Base-by-base conservation (phyloP, 2,888 invertebrate species). In the Iphiclides podalirius region DNA sequence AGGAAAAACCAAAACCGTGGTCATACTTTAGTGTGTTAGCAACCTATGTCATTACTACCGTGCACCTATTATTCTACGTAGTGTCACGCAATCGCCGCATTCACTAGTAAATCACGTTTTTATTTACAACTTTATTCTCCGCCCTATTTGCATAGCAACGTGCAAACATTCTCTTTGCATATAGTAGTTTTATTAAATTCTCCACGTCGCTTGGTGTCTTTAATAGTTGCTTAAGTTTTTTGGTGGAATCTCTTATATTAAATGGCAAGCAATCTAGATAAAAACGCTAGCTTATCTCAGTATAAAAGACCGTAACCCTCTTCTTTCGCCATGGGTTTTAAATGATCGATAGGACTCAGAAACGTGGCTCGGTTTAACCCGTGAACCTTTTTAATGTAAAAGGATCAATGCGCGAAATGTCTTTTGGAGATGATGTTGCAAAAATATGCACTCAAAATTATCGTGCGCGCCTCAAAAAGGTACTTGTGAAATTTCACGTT, bases 81-180 rank as follows among this genome's bases (percentile, higher is more conserved):
- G 34, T 13, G 44, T 49, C 49, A 44, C 49, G 49, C 49, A 39
- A 44, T 44, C 39, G 12, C 38, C 20, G 39, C 49, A 39, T 44
- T 49, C 34, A 49, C 39, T 31, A 44, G 15, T 49, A 44, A 49
- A 43, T 43, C 49, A 49, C 43, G 49, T 49, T 49, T 49, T 44
- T 49, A 49, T 43, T 39, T 49, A 44, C 49, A 49, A 39, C 43
- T 49, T 49, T 38, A 49, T 49, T 38, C 43, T 23, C 35, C 39
- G 38, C 28, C 39, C 17, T 23, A 13, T 49, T 39, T 16, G 38
- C 39, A 49, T 49, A 44, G 43, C 28, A 44, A 39, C 49, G 49
- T 49, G 49, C 49, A 49, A 49, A 49, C 44, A 44, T 49, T 33
- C 38, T 34, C 49, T 39, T 49, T 44, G 43, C 31, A 38, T 49